Percentiles rank a stretch among this genome's conserved stretches.
Evolutionary conservation across 2,113 vertebrate species (phyloP).

Genomic region (Australoheros scitulus): DNA sequence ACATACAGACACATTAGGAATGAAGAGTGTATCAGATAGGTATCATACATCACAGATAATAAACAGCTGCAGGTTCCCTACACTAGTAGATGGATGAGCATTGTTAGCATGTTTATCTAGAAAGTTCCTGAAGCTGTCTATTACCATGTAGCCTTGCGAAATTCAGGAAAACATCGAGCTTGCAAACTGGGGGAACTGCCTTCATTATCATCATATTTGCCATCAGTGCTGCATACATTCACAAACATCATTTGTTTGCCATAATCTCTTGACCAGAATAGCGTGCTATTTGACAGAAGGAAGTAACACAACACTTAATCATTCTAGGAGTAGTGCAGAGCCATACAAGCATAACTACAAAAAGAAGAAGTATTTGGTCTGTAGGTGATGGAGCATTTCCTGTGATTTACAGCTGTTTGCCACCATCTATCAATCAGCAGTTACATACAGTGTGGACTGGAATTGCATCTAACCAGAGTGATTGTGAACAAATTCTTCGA

Average conservation of each 20-base stretch:
- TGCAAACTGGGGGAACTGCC: neutral
- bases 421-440: conserved; percentile 40
- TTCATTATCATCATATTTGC: neutral
- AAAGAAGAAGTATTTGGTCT: conserved; percentile 33
- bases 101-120: conserved; percentile 52
- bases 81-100: conserved; percentile 40
- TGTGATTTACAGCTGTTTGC: conserved; percentile 38
- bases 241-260: conserved; percentile 9
- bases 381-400: conserved; percentile 28
- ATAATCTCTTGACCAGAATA: conserved; percentile 7
- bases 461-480: conserved; percentile 27
- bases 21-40: conserved; percentile 25
- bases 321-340: conserved; percentile 6
- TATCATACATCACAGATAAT: conserved; percentile 31
- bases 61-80: conserved; percentile 33
- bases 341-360: neutral
- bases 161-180: neutral
- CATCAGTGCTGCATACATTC: conserved; percentile 8
- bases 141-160: neutral
- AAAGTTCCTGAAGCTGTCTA: conserved; percentile 45
- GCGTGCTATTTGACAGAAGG: neutral
- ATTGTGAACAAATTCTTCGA: conserved; percentile 37
- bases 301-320: conserved; percentile 15
- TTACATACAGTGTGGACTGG: conserved; percentile 32
- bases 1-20: conserved; percentile 13